Base-by-base conservation (phyloP, 2,888 invertebrate genomes). In the Campoletis raptor region DNA sequence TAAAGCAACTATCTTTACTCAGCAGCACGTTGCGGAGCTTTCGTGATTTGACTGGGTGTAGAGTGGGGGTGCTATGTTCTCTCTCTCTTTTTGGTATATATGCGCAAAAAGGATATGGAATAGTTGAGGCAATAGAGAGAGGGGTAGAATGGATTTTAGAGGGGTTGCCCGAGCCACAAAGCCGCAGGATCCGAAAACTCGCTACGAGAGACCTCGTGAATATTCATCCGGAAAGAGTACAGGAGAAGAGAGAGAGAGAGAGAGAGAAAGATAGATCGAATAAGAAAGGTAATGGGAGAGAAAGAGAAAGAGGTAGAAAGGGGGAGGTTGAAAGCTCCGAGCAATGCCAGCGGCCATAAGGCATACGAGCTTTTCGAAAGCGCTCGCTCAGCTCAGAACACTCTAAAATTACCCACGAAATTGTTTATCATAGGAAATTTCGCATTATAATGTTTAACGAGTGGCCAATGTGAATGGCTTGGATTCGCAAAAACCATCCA, bases 111-210 rank as follows among this genome's bases (percentile, higher is more conserved):
- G 66, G 73, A 85, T 78, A 78, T 72, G 76, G 72, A 78, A 83
- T 70, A 80, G 73, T 57, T 54, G 69, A 83, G 45, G 67, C 67
- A 8, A n/a, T 18, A 37, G 24, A 45, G 74, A 8, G 36, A 45
- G 36, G 21, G 72, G 69, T 52, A 69, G 66, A 78, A 86, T 83
- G 83, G 81, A 83, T 86, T 86, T 83, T 81, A 78, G 77, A 40
- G 83, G 81, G 83, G 81, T 81, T 80, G 81, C 77, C 69, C 76
- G 78, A 73, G 83, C 86, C 83, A 73, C 86, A 86, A 86, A 86
- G 86, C 86, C 83, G 86, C 86, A 86, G 83, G 83, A 86, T 86
- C 81, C 86, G 86, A 83, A 86, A 86, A 86, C 86, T 86, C 83
- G 83, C 83, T 86, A 67, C 86, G 72, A 79, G 74, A 86, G 77